phyloP scores from a whole-genome alignment of 2,113 vertebrate genomes.

The Caracal caracal region DNA sequence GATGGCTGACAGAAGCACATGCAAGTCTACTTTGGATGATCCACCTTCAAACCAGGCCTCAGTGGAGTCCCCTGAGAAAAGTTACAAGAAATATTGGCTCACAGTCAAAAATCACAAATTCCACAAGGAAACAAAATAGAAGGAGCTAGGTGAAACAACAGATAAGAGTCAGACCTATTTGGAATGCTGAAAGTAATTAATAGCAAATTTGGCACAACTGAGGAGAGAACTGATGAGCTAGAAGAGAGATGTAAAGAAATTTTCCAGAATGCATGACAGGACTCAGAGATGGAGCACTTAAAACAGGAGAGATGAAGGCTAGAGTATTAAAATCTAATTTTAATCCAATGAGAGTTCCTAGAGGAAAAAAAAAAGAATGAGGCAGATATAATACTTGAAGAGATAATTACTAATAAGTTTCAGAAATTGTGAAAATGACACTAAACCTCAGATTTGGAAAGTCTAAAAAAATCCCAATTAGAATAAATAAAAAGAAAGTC shows the following conservation, averaged over 20 bases:
- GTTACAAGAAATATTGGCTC: background rate
- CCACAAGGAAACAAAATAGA: background rate
- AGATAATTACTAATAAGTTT: constrained; percentile 13
- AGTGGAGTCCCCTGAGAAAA: background rate
- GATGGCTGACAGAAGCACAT: background rate
- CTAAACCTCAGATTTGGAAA: background rate
- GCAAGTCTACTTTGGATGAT: background rate
- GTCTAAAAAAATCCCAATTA: background rate
- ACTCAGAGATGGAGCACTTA: background rate
- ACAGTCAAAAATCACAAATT: background rate
- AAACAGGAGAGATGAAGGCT: background rate
- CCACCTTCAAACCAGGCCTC: background rate
- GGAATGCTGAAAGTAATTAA: constrained; percentile 3
- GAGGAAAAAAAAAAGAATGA: background rate
- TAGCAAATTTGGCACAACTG: background rate
- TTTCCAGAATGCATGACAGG: background rate
- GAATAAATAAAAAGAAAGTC: background rate
- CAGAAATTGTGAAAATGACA: background rate
- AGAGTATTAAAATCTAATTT: background rate
- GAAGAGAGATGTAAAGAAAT: background rate
- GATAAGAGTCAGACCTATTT: background rate
- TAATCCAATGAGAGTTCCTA: background rate
- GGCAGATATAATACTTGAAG: background rate
- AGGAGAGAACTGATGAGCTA: background rate
- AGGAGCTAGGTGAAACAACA: background rate